A percentile compares a stretch with the other conserved stretches of the same genome.
These are phyloP conservation scores for Melipona quadrifasciata DNA, from an alignment of 1,140 invertebrate genomes.

Conservation along the genomic window DNA sequence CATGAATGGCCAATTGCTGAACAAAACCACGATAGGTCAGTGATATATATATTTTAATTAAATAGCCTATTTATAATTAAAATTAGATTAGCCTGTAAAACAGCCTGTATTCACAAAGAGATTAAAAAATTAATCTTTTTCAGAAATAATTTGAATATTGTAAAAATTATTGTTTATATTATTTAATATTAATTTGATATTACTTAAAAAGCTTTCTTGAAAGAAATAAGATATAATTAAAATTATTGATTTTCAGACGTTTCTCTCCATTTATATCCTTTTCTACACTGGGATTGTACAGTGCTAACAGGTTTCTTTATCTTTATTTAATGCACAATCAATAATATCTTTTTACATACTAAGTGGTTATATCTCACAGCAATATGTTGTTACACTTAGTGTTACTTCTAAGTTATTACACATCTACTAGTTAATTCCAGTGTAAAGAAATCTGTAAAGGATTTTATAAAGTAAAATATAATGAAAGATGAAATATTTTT, in stretches of 20 bases:
- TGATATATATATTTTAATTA: slow-evolving; percentile 37
- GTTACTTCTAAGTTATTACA: slow-evolving; percentile 23
- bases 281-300: slow-evolving; percentile 78
- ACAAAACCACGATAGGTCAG: slow-evolving; percentile 76
- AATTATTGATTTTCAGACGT: slow-evolving; percentile 73
- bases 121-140: slow-evolving; percentile 34
- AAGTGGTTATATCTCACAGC: slow-evolving; percentile 17
- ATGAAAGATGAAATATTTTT: neutral
- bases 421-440: neutral
- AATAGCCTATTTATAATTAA: slow-evolving; percentile 11
- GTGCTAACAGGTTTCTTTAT: slow-evolving; percentile 75
- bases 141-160: slow-evolving; percentile 1
- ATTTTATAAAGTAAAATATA: slow-evolving; percentile 18
- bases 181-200: neutral
- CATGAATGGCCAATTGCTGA: slow-evolving; percentile 82
- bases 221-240: slow-evolving; percentile 37
- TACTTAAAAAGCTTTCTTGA: neutral
- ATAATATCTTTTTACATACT: slow-evolving; percentile 45
- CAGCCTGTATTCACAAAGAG: no score
- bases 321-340: slow-evolving; percentile 56
- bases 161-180: neutral
- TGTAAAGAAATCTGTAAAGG: slow-evolving; percentile 10
- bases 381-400: slow-evolving; percentile 31
- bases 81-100: no score
- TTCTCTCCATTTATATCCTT: slow-evolving; percentile 80